Evolutionary conservation across 2,888 invertebrate genomes (phyloP).

Genomic region (Poecilobothrus nobilitatus): DNA sequence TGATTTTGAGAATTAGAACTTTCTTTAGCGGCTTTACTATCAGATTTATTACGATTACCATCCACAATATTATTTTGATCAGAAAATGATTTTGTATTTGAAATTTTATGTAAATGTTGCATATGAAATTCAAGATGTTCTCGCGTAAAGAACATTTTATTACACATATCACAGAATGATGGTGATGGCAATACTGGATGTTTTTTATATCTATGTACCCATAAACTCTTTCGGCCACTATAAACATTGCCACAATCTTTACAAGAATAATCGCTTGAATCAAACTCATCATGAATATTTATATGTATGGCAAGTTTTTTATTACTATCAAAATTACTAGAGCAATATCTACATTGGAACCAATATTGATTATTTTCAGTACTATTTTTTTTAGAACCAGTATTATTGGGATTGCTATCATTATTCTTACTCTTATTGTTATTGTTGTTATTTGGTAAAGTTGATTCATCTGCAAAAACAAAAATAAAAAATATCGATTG

Average conservation of each 20-base stretch:
- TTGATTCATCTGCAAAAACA: conserved; percentile 12
- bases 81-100: background rate
- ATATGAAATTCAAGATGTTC: conserved; percentile 41
- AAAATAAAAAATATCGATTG: background rate
- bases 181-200: conserved; percentile 43
- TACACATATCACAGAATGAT: conserved; percentile 39
- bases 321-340: conserved; percentile 43
- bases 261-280: conserved; percentile 43
- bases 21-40: conserved; percentile 16
- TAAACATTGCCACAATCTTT: conserved; percentile 45
- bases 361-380: conserved; percentile 32
- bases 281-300: conserved; percentile 43
- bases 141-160: conserved; percentile 42
- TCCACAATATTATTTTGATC: conserved; percentile 35
- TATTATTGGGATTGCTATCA: conserved; percentile 5
- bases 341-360: conserved; percentile 44
- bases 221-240: conserved; percentile 42
- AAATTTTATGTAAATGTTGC: conserved; percentile 23
- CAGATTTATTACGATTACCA: conserved; percentile 30
- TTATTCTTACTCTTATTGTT: conserved; percentile 20
- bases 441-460: conserved; percentile 19
- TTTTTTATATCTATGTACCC: conserved; percentile 45
- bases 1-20: conserved; percentile 21
- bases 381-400: conserved; percentile 12
- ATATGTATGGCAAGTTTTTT: conserved; percentile 44